These are phyloP conservation scores for Callipepla squamata DNA, from an alignment of 2,113 vertebrate species.

Conservation along the genomic window DNA sequence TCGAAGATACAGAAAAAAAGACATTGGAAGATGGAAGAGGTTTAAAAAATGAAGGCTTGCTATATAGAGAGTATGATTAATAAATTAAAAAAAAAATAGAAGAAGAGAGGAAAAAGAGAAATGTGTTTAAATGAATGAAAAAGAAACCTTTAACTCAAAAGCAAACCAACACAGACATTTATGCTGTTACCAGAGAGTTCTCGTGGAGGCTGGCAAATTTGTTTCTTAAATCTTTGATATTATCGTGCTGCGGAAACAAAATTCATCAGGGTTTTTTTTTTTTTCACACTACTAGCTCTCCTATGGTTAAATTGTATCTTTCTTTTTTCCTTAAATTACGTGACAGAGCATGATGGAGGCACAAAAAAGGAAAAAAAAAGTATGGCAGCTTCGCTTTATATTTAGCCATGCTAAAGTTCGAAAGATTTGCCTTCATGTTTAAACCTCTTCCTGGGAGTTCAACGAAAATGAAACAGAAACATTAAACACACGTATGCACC, in stretches of 20 bases:
- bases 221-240: constrained; percentile 88
- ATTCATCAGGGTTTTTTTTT: constrained; percentile 79
- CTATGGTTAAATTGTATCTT: constrained; percentile 71
- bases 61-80: constrained; percentile 78
- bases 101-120: constrained; percentile 62
- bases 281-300: constrained; percentile 76
- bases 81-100: constrained; percentile 51
- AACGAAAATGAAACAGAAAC: constrained; percentile 74
- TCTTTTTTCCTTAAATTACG: constrained; percentile 73
- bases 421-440: constrained; percentile 83
- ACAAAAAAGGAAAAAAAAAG: constrained; percentile 64
- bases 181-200: constrained; percentile 85
- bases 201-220: constrained; percentile 84
- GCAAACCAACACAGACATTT: constrained; percentile 83
- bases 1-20: constrained; percentile 76
- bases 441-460: constrained; percentile 82
- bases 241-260: constrained; percentile 85
- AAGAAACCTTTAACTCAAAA: constrained; percentile 79
- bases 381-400: constrained; percentile 73
- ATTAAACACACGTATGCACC: not conserved
- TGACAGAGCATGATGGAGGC: constrained; percentile 78
- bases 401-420: constrained; percentile 76
- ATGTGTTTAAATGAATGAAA: constrained; percentile 79
- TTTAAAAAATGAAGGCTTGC: constrained; percentile 86
- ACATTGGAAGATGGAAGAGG: constrained; percentile 83